A percentile compares a stretch with the other conserved stretches of the same genome.
phyloP scores from a whole-genome alignment of 2,888 invertebrate species.

The Tachina fera region DNA sequence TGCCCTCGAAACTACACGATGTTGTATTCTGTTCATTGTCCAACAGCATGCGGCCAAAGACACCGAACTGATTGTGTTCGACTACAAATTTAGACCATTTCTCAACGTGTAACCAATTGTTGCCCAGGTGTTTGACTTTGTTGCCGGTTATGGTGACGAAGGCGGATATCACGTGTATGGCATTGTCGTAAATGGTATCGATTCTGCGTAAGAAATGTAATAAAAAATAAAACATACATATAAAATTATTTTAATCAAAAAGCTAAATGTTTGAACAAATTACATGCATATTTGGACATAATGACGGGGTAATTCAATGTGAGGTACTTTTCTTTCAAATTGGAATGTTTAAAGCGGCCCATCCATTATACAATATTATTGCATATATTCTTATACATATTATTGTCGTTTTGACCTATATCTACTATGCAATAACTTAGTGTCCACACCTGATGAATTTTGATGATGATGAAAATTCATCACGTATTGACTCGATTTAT shows the following conservation, averaged over 20 bases:
- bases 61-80: constrained; percentile 78
- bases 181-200: constrained; percentile 78
- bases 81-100: constrained; percentile 78
- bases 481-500: no score
- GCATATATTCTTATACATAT: no score
- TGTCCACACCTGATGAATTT: no score
- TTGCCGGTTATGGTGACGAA: constrained; percentile 79
- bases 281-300: background rate
- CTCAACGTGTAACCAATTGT: constrained; percentile 80
- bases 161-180: constrained; percentile 79
- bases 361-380: no score
- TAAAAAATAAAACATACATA: background rate
- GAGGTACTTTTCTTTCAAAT: background rate
- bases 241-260: constrained; percentile 24
- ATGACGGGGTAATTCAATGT: background rate
- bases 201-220: constrained; percentile 75
- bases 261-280: constrained; percentile 45
- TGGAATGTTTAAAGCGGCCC: background rate
- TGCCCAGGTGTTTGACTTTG: constrained; percentile 76
- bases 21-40: constrained; percentile 75
- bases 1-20: constrained; percentile 80
- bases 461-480: no score
- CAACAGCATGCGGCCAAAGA: constrained; percentile 77
- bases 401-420: no score
- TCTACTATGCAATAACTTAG: no score